Conservation (phyloP, 2,113 vertebrate species). For the Scartelaos histophorus region DNA sequence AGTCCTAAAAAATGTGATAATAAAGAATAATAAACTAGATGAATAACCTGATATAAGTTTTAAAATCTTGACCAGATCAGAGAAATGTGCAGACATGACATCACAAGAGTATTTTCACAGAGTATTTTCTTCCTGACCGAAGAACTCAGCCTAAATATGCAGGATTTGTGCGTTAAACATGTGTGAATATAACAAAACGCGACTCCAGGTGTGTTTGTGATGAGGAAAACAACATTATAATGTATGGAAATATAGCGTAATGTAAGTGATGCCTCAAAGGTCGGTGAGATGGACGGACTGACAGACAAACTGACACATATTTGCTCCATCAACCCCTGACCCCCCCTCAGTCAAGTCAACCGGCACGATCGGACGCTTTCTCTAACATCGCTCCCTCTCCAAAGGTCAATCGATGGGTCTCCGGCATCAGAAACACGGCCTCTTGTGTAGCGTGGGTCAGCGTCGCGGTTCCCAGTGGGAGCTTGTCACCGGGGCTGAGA, state of each 20-base stretch:
- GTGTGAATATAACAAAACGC: no score
- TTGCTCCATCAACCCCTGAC: conserved; percentile 29
- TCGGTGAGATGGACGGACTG: conserved; percentile 15
- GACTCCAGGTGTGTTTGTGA: no score
- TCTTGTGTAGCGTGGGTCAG: conserved; percentile 75
- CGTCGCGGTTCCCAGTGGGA: conserved; percentile 38
- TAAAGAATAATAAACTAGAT: no score
- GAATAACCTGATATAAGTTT: no score
- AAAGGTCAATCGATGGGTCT: conserved; percentile 84
- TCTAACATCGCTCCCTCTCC: conserved; percentile 67
- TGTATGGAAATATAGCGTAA: background rate
- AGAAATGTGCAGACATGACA: no score
- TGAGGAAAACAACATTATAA: no score
- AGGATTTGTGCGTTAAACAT: no score
- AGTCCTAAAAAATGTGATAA: no score
- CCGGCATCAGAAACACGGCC: conserved; percentile 78
- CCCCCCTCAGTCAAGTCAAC: conserved; percentile 13
- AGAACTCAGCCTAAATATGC: no score
- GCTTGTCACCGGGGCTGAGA: conserved; percentile 31
- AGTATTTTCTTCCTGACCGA: no score
- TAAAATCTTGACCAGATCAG: no score
- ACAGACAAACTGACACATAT: conserved; percentile 33
- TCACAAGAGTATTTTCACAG: no score
- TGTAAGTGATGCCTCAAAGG: conserved; percentile 9
- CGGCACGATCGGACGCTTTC: conserved; percentile 48